These are phyloP conservation scores for Pygoscelis adeliae DNA, from an alignment of 2,113 vertebrate genomes.

Conservation along the genomic window DNA sequence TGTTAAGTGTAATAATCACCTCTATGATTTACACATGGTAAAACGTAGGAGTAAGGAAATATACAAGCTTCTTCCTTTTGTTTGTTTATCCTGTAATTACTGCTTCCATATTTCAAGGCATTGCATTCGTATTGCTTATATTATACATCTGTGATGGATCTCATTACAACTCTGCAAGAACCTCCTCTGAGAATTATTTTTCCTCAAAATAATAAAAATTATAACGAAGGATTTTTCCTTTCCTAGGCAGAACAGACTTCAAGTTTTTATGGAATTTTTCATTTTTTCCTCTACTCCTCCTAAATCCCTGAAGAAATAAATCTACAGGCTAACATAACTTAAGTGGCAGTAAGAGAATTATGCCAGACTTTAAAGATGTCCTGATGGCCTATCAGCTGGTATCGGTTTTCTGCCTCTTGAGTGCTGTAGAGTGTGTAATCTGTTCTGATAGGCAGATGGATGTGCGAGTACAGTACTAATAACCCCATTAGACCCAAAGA, in stretches of 20 bases:
- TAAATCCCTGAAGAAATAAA: background rate
- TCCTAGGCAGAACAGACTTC: background rate
- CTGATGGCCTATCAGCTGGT: background rate
- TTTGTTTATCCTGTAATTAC: background rate
- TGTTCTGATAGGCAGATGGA: conserved; percentile 19
- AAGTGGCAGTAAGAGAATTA: background rate
- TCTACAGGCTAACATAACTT: background rate
- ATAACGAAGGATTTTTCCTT: background rate
- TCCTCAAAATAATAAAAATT: background rate
- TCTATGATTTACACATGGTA: background rate
- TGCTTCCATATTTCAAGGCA: background rate
- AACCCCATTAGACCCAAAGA: background rate
- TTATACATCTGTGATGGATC: background rate
- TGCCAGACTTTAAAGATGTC: background rate
- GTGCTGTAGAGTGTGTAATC: background rate
- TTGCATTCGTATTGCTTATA: background rate
- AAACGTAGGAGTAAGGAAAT: background rate
- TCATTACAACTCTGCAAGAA: background rate
- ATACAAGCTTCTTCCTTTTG: background rate
- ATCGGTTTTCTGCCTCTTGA: conserved; percentile 35
- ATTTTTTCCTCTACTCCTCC: background rate
- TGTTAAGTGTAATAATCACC: background rate
- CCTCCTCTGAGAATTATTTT: background rate
- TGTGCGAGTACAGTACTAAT: conserved; percentile 9
- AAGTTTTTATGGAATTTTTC: background rate